phyloP scores from a whole-genome alignment of 2,113 vertebrate genomes.

The Epinephelus cyanopodus region DNA sequence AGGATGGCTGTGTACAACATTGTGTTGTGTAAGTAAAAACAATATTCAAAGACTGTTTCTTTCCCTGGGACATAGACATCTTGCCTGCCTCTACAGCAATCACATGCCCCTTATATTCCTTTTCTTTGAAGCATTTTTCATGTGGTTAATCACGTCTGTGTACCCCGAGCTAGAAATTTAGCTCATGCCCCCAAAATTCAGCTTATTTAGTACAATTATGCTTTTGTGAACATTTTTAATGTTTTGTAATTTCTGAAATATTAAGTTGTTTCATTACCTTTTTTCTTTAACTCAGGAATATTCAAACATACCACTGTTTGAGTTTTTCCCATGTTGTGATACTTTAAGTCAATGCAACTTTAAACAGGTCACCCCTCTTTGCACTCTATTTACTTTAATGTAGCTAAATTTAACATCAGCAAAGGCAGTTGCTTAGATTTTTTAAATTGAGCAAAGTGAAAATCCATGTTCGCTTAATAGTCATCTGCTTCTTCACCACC shows the following conservation, averaged over 20 bases:
- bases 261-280: neutral
- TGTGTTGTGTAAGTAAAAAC: neutral
- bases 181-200: neutral
- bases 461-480: too few species aligned
- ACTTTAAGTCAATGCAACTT: neutral
- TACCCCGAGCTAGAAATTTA: neutral
- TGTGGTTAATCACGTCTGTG: neutral
- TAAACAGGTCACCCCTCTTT: neutral
- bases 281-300: too few species aligned
- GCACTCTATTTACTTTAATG: neutral
- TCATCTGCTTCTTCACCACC: too few species aligned
- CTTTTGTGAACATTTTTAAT: neutral
- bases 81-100: neutral
- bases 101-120: neutral
- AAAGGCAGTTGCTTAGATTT: too few species aligned
- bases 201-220: neutral
- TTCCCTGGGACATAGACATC: too few species aligned
- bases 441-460: too few species aligned
- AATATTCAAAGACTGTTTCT: neutral
- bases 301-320: neutral
- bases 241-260: neutral
- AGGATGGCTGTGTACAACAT: neutral
- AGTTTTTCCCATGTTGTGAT: neutral
- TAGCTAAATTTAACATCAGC: too few species aligned
- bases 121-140: neutral